Percentiles rank a stretch among this genome's conserved stretches.
These are phyloP conservation scores for Ciconia boyciana DNA, from an alignment of 2,113 vertebrate genomes.

Conservation along the genomic window DNA sequence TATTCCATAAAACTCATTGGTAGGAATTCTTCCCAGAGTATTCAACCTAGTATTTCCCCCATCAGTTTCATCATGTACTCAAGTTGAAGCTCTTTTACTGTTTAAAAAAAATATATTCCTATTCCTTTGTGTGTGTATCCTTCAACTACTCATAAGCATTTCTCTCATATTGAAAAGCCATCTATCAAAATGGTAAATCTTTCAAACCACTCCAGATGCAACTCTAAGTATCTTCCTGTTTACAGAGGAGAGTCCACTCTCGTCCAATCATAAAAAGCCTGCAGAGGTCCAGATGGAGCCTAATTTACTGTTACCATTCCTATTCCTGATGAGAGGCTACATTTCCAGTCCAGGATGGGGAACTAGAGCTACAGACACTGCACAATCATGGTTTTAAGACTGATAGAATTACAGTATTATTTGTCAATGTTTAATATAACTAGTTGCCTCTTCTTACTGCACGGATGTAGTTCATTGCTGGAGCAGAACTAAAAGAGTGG, in stretches of 20 bases:
- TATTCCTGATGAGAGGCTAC: neutral
- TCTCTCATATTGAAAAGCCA: neutral
- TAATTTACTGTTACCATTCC: neutral
- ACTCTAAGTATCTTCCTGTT: neutral
- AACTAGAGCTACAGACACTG: neutral
- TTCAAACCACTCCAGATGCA: neutral
- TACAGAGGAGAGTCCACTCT: neutral
- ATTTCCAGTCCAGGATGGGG: neutral
- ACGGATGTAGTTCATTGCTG: neutral
- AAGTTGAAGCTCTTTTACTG: neutral
- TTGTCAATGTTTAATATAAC: neutral
- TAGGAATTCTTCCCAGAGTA: neutral
- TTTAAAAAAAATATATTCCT: neutral
- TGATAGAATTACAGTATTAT: neutral
- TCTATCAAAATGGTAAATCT: neutral
- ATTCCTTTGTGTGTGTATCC: neutral
- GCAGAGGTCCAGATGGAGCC: neutral
- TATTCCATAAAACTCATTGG: neutral
- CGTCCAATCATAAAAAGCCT: neutral
- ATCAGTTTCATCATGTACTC: neutral
- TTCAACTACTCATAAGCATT: neutral
- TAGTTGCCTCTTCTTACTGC: neutral
- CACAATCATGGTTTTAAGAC: neutral
- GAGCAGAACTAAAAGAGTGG: neutral
- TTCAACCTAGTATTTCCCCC: neutral